Evolutionary conservation across 2,797 vertebrate species (phyloP).

Genomic region (Enteromius radiatus): DNA sequence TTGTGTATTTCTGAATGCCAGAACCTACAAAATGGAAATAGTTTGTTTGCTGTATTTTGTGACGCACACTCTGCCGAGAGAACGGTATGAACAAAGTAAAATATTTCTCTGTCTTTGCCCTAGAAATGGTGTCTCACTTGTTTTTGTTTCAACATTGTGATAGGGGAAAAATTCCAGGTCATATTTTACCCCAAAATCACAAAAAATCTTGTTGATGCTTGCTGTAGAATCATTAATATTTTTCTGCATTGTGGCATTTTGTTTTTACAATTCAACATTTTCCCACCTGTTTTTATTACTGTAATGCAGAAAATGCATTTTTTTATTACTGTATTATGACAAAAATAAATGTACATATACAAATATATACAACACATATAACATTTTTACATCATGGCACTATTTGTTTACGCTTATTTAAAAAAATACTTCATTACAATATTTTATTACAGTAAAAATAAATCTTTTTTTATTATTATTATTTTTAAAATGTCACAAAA

Average conservation of each 20-base stretch:
- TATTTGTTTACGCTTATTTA: neutral
- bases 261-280: neutral
- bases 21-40: neutral
- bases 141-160: neutral
- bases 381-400: neutral
- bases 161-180: neutral
- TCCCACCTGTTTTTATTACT: neutral
- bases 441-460: neutral
- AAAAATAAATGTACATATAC: neutral
- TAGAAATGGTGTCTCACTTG: neutral
- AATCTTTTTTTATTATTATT: neutral
- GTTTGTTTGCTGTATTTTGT: conserved; percentile 30
- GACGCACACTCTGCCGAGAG: neutral
- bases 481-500: neutral
- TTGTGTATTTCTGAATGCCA: conserved; percentile 59
- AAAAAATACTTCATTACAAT: neutral
- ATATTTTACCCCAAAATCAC: neutral
- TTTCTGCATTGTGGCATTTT: neutral
- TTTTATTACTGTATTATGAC: neutral
- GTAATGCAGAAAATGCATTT: neutral
- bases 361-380: neutral
- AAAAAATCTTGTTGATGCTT: neutral
- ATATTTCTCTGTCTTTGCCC: conserved; percentile 8
- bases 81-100: conserved; percentile 16
- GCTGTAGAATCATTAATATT: neutral